Evolutionary conservation across 2,113 vertebrate genomes (phyloP), one percentile per base, ranked within the genome.

Genomic region (Hippocampus mohnikei): DNA sequence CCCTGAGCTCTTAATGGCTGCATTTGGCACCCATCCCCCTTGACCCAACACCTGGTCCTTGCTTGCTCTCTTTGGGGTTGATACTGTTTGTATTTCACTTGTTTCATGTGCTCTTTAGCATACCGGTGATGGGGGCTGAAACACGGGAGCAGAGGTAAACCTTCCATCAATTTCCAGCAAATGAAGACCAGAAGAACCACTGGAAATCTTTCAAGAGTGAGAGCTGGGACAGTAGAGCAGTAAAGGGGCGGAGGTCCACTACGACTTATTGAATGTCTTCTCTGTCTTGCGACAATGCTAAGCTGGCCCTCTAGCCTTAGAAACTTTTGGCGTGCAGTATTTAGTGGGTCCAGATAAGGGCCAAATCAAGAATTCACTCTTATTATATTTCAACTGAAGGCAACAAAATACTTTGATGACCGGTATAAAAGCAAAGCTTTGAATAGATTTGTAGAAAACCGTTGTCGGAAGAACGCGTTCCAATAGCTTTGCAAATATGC

Each of bases 81-180:
- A 44, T 44, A 78, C 84, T 91, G 87, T 92, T 93, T 92, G 91
- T 89, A 93, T 92, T 92, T 92, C 87, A 89, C 81, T 81, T 85
- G 82, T 91, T 90, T 92, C 91, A 91, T 92, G 91, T 90, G 83
- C 90, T 91, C 85, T 92, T 90, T 88, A 89, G 77, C 77, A 79
- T 46, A 64, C 73, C 82, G 69, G 62, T 44, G 79, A 23, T 74
- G 73, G 75, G 56, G 60, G 9, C 37, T 68, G 66, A 76, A 50
- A 79, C 13, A 52, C 66, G 25, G 70, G 44, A 70, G 76, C 66
- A 72, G 71, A 77, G 85, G 86, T 83, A 91, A 91, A 91, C 82
- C 90, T 91, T 93, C 84, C 89, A 90, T 84, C 87, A 91, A 85
- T 90, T 91, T 88, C 90, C 87, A 88, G 83, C 85, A 88, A 81